Evolutionary conservation across 2,797 vertebrate species (phyloP).

Genomic region (Chiroxiphia lanceolata): DNA sequence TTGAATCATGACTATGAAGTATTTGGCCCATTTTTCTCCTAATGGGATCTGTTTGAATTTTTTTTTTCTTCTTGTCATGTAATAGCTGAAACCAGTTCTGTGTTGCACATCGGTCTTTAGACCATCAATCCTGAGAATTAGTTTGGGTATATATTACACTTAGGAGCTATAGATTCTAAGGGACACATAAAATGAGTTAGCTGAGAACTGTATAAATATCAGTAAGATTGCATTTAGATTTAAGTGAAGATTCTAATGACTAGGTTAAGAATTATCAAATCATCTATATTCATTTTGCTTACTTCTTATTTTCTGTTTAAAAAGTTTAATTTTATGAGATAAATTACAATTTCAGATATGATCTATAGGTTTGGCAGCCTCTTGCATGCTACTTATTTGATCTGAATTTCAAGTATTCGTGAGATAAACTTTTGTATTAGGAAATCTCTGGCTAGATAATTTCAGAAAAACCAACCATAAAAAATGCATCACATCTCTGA

Average conservation of each 20-base stretch:
- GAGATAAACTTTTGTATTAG: neutral
- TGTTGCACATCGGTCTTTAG: neutral
- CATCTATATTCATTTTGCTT: neutral
- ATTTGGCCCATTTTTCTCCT: conserved; percentile 25
- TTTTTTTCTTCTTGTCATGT: conserved; percentile 11
- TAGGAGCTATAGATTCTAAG: neutral
- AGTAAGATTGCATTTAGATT: neutral
- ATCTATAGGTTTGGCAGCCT: neutral
- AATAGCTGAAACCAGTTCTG: conserved; percentile 11
- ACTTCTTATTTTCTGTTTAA: conserved; percentile 10
- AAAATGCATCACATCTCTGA: neutral
- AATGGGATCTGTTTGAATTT: conserved; percentile 19
- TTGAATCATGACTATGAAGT: conserved; percentile 12
- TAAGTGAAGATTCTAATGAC: neutral
- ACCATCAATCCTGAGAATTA: neutral
- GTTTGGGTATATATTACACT: neutral
- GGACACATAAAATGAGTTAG: neutral
- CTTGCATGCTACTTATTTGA: neutral
- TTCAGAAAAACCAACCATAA: conserved; percentile 15
- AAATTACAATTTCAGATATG: neutral
- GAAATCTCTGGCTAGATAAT: neutral
- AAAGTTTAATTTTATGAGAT: neutral
- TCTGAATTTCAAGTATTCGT: conserved; percentile 23
- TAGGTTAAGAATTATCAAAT: neutral
- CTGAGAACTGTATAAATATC: neutral